Percentiles rank a stretch among this genome's conserved stretches.
Evolutionary conservation across 2,888 invertebrate species (phyloP).

Genomic region (Ischnura elegans): DNA sequence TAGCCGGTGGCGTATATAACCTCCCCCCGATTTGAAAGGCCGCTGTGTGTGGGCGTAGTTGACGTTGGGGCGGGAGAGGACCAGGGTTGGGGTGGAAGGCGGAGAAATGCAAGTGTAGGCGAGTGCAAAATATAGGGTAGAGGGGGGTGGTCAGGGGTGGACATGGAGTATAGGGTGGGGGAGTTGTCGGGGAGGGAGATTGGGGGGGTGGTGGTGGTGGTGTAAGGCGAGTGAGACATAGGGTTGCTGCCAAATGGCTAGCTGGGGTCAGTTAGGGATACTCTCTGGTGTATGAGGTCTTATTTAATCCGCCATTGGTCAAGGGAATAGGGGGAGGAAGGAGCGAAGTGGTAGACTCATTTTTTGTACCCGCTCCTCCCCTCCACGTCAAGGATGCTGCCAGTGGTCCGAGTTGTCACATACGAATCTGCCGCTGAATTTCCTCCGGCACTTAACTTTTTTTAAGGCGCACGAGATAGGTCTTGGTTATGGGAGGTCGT

Average conservation of each 20-base stretch:
- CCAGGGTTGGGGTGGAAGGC: not conserved
- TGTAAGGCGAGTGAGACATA: slow-evolving; percentile 16
- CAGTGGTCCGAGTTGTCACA: not conserved
- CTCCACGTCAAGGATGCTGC: not conserved
- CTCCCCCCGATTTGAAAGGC: not conserved
- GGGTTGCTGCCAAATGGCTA: slow-evolving; percentile 56
- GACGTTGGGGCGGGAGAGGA: not conserved
- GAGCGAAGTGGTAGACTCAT: slow-evolving; percentile 32
- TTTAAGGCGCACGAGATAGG: not conserved
- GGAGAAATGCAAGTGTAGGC: not conserved
- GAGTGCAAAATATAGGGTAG: not conserved
- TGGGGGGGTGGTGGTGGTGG: not conserved
- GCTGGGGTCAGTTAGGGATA: slow-evolving; percentile 62
- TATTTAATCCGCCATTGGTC: slow-evolving; percentile 62
- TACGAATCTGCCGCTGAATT: not conserved
- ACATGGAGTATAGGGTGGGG: not conserved
- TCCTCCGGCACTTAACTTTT: not conserved
- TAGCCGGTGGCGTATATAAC: slow-evolving; percentile 44
- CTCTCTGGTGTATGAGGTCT: slow-evolving; percentile 57
- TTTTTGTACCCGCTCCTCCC: not conserved
- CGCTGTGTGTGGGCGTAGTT: slow-evolving; percentile 9
- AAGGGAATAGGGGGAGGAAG: not conserved
- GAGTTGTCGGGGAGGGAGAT: not conserved
- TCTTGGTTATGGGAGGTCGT: not conserved
- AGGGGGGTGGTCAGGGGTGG: not conserved